These are phyloP conservation scores for Tetragonula clypearis DNA, from an alignment of 1,140 invertebrate species.

Conservation along the genomic window DNA sequence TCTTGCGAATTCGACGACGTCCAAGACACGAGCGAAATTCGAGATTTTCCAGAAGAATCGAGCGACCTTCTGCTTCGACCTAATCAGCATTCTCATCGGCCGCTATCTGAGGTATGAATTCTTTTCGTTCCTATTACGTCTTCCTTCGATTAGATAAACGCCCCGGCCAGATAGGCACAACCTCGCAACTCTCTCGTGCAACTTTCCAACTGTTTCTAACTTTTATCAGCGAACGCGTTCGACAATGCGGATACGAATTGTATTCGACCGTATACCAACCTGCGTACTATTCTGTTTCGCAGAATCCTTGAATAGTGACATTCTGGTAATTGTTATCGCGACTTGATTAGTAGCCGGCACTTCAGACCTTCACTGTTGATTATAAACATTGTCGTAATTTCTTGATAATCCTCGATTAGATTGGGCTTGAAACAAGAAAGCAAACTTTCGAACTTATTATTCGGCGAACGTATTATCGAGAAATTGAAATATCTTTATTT, in stretches of 20 bases:
- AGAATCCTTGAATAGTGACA: background rate
- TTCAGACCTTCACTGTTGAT: background rate
- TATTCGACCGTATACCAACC: background rate
- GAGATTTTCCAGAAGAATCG: constrained; percentile 1
- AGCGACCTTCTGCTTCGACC: background rate
- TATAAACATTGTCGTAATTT: background rate
- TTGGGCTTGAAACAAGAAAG: too few species aligned
- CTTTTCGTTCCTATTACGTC: background rate
- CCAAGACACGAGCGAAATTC: background rate
- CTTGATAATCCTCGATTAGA: background rate
- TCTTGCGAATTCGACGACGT: background rate
- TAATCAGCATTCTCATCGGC: background rate
- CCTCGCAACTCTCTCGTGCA: too few species aligned
- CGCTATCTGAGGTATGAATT: constrained; percentile 26
- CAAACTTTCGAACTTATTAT: too few species aligned
- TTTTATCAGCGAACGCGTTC: background rate
- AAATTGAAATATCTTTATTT: too few species aligned
- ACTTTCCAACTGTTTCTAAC: background rate
- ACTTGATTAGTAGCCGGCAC: background rate
- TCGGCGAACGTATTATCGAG: too few species aligned
- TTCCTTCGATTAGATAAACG: constrained; percentile 27
- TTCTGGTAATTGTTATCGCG: background rate
- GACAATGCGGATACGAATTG: background rate
- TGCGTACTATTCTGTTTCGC: background rate
- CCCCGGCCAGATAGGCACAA: background rate